Conservation (phyloP, 2,888 invertebrate genomes). For the Calameuta pallipes region DNA sequence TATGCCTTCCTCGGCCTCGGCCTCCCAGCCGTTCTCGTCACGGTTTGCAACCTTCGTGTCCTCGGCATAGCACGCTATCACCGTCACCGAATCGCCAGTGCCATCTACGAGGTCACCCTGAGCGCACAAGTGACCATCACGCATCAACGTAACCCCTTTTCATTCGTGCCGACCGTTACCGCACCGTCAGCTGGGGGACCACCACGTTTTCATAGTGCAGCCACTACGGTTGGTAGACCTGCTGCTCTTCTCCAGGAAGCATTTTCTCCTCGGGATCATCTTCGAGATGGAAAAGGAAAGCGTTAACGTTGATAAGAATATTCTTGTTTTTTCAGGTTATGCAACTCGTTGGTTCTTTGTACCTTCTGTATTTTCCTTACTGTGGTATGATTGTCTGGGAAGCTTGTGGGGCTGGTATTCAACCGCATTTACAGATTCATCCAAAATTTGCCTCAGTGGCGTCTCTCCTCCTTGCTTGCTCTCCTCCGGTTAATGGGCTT, state of each 20-base stretch:
- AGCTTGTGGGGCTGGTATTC: conserved; percentile 57
- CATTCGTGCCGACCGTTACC: conserved; percentile 75
- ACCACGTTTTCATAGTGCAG: conserved; percentile 60
- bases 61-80: conserved; percentile 74
- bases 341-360: conserved; percentile 78
- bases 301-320: neutral
- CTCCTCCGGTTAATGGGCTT: conserved; percentile 81
- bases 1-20: conserved; percentile 76
- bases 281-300: neutral
- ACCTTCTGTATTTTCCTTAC: conserved; percentile 80
- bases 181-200: conserved; percentile 68
- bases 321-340: conserved; percentile 67
- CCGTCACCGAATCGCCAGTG: conserved; percentile 84
- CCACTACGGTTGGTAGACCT: conserved; percentile 48
- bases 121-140: conserved; percentile 88
- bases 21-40: conserved; percentile 76
- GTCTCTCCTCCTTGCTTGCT: conserved; percentile 75
- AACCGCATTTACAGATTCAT: conserved; percentile 51
- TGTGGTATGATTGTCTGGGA: conserved; percentile 80
- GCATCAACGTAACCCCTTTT: conserved; percentile 82
- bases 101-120: conserved; percentile 85
- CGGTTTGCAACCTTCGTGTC: conserved; percentile 79
- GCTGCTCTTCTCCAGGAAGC: neutral
- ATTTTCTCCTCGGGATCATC: neutral
- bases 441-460: conserved; percentile 72